Evolutionary conservation across 2,888 invertebrate species (phyloP).

Genomic region (Eupsilia transversa): DNA sequence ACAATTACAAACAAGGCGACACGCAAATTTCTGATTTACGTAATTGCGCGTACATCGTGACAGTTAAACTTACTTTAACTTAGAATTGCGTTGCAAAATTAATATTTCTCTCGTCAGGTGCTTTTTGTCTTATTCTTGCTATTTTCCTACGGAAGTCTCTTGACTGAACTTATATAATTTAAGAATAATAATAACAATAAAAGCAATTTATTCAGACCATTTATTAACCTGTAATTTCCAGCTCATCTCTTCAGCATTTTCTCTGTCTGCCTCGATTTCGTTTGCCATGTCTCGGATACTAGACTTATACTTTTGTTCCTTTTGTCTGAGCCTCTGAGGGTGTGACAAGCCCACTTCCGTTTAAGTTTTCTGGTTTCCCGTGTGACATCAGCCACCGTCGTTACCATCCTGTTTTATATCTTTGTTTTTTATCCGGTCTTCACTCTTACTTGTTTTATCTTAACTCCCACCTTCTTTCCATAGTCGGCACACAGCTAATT

Average conservation of each 20-base stretch:
- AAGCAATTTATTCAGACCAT: no score
- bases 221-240: no score
- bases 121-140: neutral
- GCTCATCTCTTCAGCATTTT: neutral
- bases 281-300: neutral
- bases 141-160: neutral
- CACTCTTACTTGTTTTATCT: no score
- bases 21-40: slow-evolving; percentile 51
- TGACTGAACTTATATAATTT: neutral
- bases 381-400: neutral
- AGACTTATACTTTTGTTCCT: neutral
- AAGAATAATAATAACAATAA: no score
- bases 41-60: slow-evolving; percentile 24
- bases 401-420: neutral
- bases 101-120: slow-evolving; percentile 18
- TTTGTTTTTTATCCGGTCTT: no score
- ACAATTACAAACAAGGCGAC: slow-evolving; percentile 50
- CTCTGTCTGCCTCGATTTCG: neutral
- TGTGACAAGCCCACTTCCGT: neutral
- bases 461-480: no score
- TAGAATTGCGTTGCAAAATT: slow-evolving; percentile 40
- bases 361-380: neutral
- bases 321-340: neutral
- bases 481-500: no score
- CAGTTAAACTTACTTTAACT: slow-evolving; percentile 32